Base-by-base conservation (phyloP, 2,888 invertebrate species). In the Chymomyza amoena region DNA sequence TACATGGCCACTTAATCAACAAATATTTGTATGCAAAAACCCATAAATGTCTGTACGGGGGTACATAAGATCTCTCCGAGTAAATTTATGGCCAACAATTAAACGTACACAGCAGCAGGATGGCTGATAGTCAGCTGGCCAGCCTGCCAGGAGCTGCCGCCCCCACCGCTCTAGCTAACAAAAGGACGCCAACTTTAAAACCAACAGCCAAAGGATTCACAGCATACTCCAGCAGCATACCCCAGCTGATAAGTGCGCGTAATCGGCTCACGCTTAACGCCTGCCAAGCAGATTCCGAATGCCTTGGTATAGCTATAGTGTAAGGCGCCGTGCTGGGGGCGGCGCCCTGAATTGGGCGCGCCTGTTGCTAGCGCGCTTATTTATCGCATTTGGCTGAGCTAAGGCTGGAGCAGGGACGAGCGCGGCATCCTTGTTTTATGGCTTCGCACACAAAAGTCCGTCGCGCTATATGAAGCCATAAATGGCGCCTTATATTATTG, bases 231-330 rank as follows among this genome's bases (percentile, higher is more conserved):
- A 45, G 39, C 39, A 6, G 28, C 32, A 32, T 32, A 32, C 4
- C 4, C 39, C 39, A 13, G 65, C 75, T 73, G 83, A 83, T 85
- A 87, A 87, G 87, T 80, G 81, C 69, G 72, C 73, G 72, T 87
- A 84, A 84, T 85, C 83, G 86, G 87, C 86, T 84, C 87, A 80
- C 72, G 84, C 81, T 86, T 79, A 77, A 81, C 81, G 85, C 80
- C 87, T 81, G 68, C 32, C 64, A 56, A 61, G 28, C 59, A 36
- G 39, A 45, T 45, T 45, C 4, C 39, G 39, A 10, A 10, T 13
- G 39, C 39, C 39, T 45, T 13, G 36, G 36, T 36, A 25, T 25
- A 25, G 25, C 25, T 36, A 7, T 32, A 32, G 32, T 0, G 39
- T 13, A 45, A 45, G 39, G 13, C 10, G 39, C 39, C 6, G 0